Conservation (phyloP, 2,797 vertebrate genomes). For the Psittacula echo region DNA sequence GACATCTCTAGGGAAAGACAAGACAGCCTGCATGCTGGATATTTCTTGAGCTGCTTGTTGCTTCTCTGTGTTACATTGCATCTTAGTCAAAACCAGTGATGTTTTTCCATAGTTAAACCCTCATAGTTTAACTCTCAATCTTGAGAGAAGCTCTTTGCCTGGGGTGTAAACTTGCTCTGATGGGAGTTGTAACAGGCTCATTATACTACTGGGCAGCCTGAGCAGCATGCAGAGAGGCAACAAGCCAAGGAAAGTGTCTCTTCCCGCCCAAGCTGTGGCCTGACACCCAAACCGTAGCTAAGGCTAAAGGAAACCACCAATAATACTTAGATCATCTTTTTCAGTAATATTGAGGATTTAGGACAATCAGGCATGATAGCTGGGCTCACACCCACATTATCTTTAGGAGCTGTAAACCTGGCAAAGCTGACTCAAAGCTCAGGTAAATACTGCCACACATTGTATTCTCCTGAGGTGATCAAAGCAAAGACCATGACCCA, state of each 20-base stretch:
- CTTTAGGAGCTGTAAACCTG: neutral
- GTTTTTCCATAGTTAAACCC: neutral
- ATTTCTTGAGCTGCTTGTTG: neutral
- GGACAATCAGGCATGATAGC: neutral
- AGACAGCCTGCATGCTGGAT: neutral
- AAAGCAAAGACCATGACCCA: neutral
- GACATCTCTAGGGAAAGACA: neutral
- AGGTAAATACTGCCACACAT: neutral
- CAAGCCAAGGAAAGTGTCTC: neutral
- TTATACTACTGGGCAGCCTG: neutral
- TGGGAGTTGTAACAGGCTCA: neutral
- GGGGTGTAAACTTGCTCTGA: neutral
- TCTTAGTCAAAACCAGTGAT: neutral
- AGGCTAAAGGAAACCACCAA: neutral
- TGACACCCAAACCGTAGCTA: neutral
- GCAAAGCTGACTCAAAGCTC: neutral
- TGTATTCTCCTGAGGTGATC: neutral
- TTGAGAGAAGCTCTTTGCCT: neutral
- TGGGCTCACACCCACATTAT: fast-evolving
- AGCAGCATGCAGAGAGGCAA: neutral
- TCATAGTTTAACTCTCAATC: neutral
- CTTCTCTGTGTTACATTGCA: neutral
- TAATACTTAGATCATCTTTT: neutral
- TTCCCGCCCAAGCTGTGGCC: neutral
- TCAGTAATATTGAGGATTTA: neutral